phyloP scores from a whole-genome alignment of 2,888 invertebrate species.

The Bellardia pandia region DNA sequence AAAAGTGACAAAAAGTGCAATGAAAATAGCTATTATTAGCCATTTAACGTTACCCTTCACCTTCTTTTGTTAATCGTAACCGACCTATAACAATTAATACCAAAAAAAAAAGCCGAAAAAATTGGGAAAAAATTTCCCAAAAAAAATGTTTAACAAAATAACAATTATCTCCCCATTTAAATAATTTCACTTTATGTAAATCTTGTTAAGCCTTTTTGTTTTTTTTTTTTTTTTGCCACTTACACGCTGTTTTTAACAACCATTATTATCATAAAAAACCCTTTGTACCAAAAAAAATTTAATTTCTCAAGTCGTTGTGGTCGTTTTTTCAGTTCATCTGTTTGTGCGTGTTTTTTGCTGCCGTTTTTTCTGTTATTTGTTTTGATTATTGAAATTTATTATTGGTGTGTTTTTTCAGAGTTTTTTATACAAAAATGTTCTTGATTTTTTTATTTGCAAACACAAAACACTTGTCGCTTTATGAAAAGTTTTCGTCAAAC shows the following conservation, averaged over 20 bases:
- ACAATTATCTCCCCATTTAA: neutral
- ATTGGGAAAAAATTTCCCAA: neutral
- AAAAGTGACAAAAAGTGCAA: too few relatives aligned
- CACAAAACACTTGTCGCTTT: slow-evolving; percentile 74
- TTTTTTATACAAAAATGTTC: slow-evolving; percentile 70
- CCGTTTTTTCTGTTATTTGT: slow-evolving; percentile 62
- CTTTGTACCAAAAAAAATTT: neutral
- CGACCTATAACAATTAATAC: too few relatives aligned
- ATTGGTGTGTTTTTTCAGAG: slow-evolving; percentile 45
- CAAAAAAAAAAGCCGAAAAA: too few relatives aligned
- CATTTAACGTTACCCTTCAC: too few relatives aligned
- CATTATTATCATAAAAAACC: too few relatives aligned
- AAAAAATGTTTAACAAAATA: neutral
- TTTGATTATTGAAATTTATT: slow-evolving; percentile 71
- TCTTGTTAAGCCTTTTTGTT: neutral
- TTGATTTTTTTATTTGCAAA: slow-evolving; percentile 72
- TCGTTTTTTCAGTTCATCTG: slow-evolving; percentile 3
- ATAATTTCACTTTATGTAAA: neutral
- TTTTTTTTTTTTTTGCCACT: slow-evolving; percentile 3
- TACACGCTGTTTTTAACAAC: neutral
- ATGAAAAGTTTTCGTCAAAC: slow-evolving; percentile 69
- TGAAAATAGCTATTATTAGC: too few relatives aligned
- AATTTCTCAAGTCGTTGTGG: slow-evolving; percentile 6
- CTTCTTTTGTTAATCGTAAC: too few relatives aligned
- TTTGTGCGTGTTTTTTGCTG: slow-evolving; percentile 13